These are phyloP conservation scores for Bubalus kerabau DNA, from an alignment of 2,113 vertebrate genomes.

Conservation along the genomic window DNA sequence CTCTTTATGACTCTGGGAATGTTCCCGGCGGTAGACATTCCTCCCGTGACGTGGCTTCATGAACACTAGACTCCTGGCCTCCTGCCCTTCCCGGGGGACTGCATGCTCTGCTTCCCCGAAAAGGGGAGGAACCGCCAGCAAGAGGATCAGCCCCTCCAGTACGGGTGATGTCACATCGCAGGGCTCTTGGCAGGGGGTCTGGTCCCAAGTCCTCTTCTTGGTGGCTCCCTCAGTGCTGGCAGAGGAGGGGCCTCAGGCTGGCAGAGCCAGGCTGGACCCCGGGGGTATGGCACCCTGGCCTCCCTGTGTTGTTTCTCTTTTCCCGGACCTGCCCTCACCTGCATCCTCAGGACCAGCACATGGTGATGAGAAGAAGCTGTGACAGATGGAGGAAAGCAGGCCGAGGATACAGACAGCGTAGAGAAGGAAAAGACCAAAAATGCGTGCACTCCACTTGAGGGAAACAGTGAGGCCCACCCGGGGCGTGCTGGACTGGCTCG, in stretches of 20 bases:
- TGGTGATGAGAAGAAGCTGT: not conserved
- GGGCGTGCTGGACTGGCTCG: not conserved
- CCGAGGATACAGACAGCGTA: accelerated
- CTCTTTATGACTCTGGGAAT: not conserved
- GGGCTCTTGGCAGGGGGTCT: not conserved
- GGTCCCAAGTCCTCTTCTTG: not conserved
- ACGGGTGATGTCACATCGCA: not conserved
- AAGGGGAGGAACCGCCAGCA: not conserved
- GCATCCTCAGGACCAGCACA: not conserved
- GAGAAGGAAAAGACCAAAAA: not conserved
- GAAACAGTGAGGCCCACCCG: not conserved
- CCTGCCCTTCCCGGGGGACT: not conserved
- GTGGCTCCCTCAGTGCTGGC: not conserved
- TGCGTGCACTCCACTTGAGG: not conserved
- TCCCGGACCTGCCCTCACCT: not conserved
- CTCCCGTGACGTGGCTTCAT: not conserved
- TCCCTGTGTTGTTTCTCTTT: not conserved
- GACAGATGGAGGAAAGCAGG: not conserved
- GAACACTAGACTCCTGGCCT: not conserved
- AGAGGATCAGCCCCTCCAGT: not conserved
- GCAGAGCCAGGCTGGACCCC: not conserved
- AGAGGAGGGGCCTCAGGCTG: not conserved
- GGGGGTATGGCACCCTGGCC: not conserved
- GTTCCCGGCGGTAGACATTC: not conserved
- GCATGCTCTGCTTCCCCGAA: not conserved